These are phyloP conservation scores for Helleia helle DNA, from an alignment of 2,888 invertebrate species.

Conservation along the genomic window DNA sequence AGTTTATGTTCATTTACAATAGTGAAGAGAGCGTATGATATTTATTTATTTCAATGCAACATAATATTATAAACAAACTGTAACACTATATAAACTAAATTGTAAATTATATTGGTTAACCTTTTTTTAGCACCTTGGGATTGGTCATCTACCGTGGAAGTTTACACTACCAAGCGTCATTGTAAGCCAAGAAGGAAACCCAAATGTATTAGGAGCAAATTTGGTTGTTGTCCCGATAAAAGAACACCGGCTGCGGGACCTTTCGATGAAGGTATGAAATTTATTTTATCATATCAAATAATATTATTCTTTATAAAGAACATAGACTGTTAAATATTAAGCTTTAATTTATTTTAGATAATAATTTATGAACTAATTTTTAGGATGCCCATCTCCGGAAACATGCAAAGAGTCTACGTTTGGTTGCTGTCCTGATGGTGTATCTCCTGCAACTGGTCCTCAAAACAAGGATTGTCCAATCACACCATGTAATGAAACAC, in stretches of 20 bases:
- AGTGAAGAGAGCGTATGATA: too few relatives aligned
- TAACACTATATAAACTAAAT: too few relatives aligned
- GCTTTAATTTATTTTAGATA: neutral
- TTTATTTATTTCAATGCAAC: too few relatives aligned
- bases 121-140: conserved; percentile 68
- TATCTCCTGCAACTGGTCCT: conserved; percentile 83
- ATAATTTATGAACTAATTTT: conserved; percentile 6
- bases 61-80: too few relatives aligned
- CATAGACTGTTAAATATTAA: neutral
- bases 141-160: conserved; percentile 68
- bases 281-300: too few relatives aligned
- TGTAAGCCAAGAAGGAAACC: conserved; percentile 75
- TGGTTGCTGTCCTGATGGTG: conserved; percentile 89
- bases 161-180: conserved; percentile 57
- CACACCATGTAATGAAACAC: conserved; percentile 80
- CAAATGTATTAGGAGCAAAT: conserved; percentile 76
- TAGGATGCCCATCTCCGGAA: conserved; percentile 79
- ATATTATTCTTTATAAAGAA: too few relatives aligned
- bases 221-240: conserved; percentile 91
- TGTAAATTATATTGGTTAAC: too few relatives aligned
- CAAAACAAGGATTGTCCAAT: conserved; percentile 84
- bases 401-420: conserved; percentile 84
- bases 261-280: conserved; percentile 80
- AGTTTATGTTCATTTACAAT: too few relatives aligned
- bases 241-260: conserved; percentile 85